phyloP scores from a whole-genome alignment of 2,797 vertebrate species.

The Harpagifer antarcticus region DNA sequence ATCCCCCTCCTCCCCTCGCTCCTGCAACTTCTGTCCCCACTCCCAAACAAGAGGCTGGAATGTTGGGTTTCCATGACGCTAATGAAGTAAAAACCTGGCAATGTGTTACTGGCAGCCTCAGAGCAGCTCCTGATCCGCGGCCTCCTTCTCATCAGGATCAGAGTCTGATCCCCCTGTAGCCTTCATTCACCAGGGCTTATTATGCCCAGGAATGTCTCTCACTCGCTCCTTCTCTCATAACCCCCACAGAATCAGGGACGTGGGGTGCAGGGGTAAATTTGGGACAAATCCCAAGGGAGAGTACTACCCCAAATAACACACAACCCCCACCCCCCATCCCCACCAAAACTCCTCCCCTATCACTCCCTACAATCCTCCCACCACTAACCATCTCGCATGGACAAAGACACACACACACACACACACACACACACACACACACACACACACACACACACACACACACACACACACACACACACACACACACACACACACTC shows the following conservation, averaged over 20 bases:
- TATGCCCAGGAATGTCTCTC: constrained; percentile 81
- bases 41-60: constrained; percentile 81
- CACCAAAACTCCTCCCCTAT: constrained; percentile 54
- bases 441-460: too few relatives aligned
- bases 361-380: constrained; percentile 47
- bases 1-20: constrained; percentile 64
- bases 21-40: constrained; percentile 62
- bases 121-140: constrained; percentile 77
- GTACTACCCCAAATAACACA: constrained; percentile 56
- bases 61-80: constrained; percentile 87
- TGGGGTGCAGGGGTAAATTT: constrained; percentile 77
- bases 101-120: constrained; percentile 74
- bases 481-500: constrained; percentile 3
- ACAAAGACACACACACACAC: constrained; percentile 34
- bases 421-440: too few relatives aligned
- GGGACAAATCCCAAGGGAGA: constrained; percentile 78
- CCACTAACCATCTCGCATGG: constrained; percentile 39
- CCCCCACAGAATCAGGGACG: constrained; percentile 70
- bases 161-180: constrained; percentile 80
- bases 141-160: constrained; percentile 81
- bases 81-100: constrained; percentile 84
- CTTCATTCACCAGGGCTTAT: constrained; percentile 79
- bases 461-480: too few relatives aligned
- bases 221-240: constrained; percentile 73
- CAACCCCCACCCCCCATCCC: constrained; percentile 48